phyloP scores from a whole-genome alignment of 1,140 invertebrate genomes.

The Patella vulgata region DNA sequence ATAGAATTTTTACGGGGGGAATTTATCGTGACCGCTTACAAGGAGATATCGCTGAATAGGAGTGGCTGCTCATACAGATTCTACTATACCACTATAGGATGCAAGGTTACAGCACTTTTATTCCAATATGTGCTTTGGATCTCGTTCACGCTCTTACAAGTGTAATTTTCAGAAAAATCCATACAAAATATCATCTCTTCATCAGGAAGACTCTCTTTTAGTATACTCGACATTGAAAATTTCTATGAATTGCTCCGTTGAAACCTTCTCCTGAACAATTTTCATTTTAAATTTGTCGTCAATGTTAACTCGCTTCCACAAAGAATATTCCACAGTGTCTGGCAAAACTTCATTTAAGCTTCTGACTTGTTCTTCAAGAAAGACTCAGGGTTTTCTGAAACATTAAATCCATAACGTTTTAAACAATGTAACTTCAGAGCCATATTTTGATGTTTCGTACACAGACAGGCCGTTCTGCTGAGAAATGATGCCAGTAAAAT shows the following conservation, averaged over 20 bases:
- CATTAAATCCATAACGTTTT: conserved; percentile 7
- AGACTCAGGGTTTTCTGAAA: conserved; percentile 26
- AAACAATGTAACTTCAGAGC: conserved; percentile 15
- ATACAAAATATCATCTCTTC: conserved; percentile 25
- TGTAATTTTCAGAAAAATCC: conserved; percentile 37
- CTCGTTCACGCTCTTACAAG: conserved; percentile 18
- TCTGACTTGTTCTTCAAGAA: too few relatives aligned
- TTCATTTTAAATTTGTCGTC: too few relatives aligned
- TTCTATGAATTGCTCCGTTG: too few relatives aligned
- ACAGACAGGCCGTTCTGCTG: conserved; percentile 25
- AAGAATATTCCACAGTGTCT: too few relatives aligned
- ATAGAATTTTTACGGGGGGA: too few relatives aligned
- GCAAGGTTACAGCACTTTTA: conserved; percentile 23
- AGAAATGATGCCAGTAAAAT: conserved; percentile 20
- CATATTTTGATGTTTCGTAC: conserved; percentile 37
- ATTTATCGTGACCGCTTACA: too few relatives aligned
- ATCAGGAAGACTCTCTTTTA: conserved; percentile 13
- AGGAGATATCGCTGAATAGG: too few relatives aligned
- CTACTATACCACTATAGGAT: conserved; percentile 24
- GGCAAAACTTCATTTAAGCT: too few relatives aligned
- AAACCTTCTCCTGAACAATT: too few relatives aligned
- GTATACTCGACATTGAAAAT: too few relatives aligned
- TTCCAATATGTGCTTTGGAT: conserved; percentile 34
- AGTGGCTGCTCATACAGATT: too few relatives aligned
- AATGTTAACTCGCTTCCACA: too few relatives aligned